Conservation (phyloP, 2,113 vertebrate genomes). For the Tringa solitaria region DNA sequence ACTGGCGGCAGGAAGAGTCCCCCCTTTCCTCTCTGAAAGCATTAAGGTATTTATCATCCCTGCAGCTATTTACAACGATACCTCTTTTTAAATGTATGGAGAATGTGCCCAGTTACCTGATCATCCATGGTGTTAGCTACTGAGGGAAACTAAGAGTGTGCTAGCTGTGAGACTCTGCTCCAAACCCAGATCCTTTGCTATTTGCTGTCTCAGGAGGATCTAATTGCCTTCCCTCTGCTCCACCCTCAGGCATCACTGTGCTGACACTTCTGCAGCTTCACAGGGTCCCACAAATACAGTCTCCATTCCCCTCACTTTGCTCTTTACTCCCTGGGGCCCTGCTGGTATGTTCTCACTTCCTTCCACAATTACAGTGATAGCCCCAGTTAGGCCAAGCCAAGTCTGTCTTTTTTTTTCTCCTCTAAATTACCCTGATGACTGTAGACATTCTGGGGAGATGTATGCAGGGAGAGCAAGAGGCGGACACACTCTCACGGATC, state of each 20-base stretch:
- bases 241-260: slow-evolving; percentile 11
- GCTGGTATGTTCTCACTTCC: slow-evolving; percentile 46
- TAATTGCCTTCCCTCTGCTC: not conserved
- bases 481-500: slow-evolving; percentile 11
- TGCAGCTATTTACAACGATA: not conserved
- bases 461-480: slow-evolving; percentile 24
- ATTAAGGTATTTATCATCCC: not conserved
- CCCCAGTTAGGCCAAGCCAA: slow-evolving; percentile 35
- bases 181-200: not conserved
- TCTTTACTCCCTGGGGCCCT: slow-evolving; percentile 15
- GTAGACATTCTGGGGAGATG: slow-evolving; percentile 41
- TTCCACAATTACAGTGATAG: slow-evolving; percentile 58
- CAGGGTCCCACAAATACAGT: slow-evolving; percentile 7
- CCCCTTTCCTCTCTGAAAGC: not conserved
- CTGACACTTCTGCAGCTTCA: slow-evolving; percentile 12
- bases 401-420: not conserved
- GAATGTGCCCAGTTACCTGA: not conserved
- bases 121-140: not conserved
- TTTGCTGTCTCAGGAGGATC: not conserved
- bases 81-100: not conserved
- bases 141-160: not conserved
- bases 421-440: slow-evolving; percentile 48
- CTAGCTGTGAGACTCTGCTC: not conserved
- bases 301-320: slow-evolving; percentile 15
- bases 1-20: not conserved